These are phyloP conservation scores for Chrysotoxum bicinctum DNA, from an alignment of 2,888 invertebrate species.

Conservation along the genomic window DNA sequence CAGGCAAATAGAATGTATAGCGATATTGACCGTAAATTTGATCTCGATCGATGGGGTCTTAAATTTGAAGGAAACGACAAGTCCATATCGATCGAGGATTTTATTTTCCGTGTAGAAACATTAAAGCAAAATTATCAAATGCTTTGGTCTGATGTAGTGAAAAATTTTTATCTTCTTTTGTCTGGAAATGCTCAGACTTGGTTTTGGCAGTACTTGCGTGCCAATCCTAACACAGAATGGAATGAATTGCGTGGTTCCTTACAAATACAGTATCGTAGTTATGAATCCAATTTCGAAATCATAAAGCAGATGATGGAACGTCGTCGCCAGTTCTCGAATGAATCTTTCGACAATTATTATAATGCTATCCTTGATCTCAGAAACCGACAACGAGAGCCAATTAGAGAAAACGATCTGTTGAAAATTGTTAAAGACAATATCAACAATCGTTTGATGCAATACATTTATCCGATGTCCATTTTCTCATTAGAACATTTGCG, in stretches of 20 bases:
- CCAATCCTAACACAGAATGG: not conserved
- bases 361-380: not conserved
- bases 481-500: conserved; percentile 17
- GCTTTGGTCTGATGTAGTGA: not conserved
- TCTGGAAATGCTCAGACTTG: conserved; percentile 18
- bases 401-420: not conserved
- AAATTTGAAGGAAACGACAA: conserved; percentile 7
- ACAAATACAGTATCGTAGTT: not conserved
- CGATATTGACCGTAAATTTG: not conserved
- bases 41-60: conserved; percentile 1
- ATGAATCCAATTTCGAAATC: conserved; percentile 25
- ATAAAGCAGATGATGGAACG: conserved; percentile 30
- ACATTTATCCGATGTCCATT: conserved; percentile 21
- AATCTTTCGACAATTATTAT: conserved; percentile 28
- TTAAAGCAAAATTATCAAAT: not conserved
- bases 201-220: conserved; percentile 34
- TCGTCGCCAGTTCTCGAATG: not conserved
- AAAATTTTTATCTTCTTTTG: conserved; percentile 26
- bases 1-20: not conserved
- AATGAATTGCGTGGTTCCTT: conserved; percentile 3
- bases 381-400: not conserved
- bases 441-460: not conserved
- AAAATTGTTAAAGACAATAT: conserved; percentile 17
- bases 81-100: conserved; percentile 3
- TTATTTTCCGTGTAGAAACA: conserved; percentile 23